These are phyloP conservation scores for Rhorus exstirpatorius DNA, from an alignment of 2,888 invertebrate species.

Conservation along the genomic window DNA sequence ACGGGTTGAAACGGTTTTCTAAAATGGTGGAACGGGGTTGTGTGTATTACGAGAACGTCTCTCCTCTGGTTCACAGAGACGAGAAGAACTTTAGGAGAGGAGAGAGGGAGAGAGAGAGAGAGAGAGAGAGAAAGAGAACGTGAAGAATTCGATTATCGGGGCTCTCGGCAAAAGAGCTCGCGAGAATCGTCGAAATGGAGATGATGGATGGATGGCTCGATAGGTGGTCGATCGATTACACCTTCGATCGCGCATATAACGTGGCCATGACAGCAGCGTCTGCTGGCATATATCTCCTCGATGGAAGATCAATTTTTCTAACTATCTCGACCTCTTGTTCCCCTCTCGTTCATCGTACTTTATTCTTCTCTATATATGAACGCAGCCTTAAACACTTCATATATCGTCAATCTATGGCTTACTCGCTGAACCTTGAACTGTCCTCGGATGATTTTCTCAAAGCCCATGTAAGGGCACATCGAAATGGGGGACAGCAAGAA, in stretches of 20 bases:
- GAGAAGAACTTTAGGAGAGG: neutral
- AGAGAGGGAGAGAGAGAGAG: conserved; percentile 19
- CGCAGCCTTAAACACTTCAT: conserved; percentile 9
- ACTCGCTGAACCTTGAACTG: conserved; percentile 48
- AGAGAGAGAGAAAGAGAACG: conserved; percentile 28
- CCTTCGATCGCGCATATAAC: conserved; percentile 64
- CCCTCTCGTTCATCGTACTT: conserved; percentile 3
- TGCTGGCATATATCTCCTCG: conserved; percentile 58
- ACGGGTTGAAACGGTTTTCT: conserved; percentile 26
- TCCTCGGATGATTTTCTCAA: conserved; percentile 15
- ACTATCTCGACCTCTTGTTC: conserved; percentile 14
- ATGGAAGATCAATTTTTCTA: conserved; percentile 64
- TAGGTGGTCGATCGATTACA: conserved; percentile 74
- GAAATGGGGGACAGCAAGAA: no score
- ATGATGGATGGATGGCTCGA: conserved; percentile 72
- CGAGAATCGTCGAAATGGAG: conserved; percentile 71
- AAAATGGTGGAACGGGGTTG: conserved; percentile 31
- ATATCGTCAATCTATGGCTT: conserved; percentile 17
- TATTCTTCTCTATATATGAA: conserved; percentile 16
- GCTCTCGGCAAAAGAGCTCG: conserved; percentile 45
- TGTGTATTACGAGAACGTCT: conserved; percentile 7
- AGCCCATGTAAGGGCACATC: no score
- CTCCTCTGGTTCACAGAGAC: neutral
- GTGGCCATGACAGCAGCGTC: conserved; percentile 61
- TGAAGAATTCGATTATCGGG: conserved; percentile 72